Evolutionary conservation across 2,113 vertebrate species (phyloP).

Genomic region (Protomyctophum bolini): DNA sequence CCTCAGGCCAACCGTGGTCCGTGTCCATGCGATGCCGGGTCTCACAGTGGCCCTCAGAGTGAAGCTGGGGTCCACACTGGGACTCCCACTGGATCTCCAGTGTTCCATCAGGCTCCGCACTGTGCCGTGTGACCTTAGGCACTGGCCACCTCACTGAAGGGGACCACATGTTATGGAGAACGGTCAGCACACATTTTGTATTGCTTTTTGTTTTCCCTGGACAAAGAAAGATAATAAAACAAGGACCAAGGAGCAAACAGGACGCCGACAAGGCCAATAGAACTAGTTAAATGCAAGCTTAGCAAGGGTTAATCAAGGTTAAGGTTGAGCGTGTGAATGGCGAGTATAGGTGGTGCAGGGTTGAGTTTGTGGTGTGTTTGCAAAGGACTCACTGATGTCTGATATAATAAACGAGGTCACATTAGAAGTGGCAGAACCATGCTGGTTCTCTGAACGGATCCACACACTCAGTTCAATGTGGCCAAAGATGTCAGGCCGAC

Average conservation of each 20-base stretch:
- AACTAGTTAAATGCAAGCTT: too few relatives aligned
- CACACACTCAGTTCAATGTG: conserved; percentile 55
- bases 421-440: conserved; percentile 42
- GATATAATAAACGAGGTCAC: conserved; percentile 29
- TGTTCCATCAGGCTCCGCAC: not conserved
- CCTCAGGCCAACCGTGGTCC: conserved; percentile 61
- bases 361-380: not conserved
- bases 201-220: too few relatives aligned
- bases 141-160: conserved; percentile 58
- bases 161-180: not conserved
- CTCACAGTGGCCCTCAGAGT: conserved; percentile 19
- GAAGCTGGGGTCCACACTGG: not conserved
- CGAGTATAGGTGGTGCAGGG: not conserved
- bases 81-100: conserved; percentile 61
- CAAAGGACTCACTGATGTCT: conserved; percentile 60
- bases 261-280: too few relatives aligned
- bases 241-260: too few relatives aligned
- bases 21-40: conserved; percentile 50
- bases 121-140: conserved; percentile 21
- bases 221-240: too few relatives aligned
- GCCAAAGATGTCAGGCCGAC: not conserved
- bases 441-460: conserved; percentile 50
- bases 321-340: too few relatives aligned
- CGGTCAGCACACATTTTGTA: too few relatives aligned
- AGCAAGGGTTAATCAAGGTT: too few relatives aligned